These are phyloP conservation scores for Poeciliopsis retropinna DNA, from an alignment of 2,113 vertebrate genomes.

Conservation along the genomic window DNA sequence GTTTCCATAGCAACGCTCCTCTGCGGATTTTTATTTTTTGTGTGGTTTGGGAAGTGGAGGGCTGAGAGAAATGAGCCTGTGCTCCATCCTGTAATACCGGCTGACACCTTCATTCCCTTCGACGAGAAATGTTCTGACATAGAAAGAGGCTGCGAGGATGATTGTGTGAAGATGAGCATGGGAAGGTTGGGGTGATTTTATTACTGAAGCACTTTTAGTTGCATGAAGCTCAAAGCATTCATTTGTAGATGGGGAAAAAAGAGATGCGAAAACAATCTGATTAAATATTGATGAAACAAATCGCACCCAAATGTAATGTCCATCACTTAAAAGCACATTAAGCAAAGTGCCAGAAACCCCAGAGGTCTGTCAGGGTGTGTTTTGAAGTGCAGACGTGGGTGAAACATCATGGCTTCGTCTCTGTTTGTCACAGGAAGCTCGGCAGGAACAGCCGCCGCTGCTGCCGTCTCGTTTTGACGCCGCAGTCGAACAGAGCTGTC, in stretches of 20 bases:
- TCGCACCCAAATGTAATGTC: background rate
- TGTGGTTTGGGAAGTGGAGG: background rate
- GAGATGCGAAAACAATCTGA: background rate
- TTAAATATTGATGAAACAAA: background rate
- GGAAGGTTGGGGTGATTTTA: background rate
- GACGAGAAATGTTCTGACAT: conserved; percentile 27
- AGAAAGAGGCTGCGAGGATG: background rate
- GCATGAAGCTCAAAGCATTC: background rate
- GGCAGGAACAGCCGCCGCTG: background rate
- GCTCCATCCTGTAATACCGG: conserved; percentile 35
- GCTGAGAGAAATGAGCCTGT: conserved; percentile 9
- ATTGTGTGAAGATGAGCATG: conserved; percentile 5
- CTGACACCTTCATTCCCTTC: conserved; percentile 17
- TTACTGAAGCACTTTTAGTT: background rate
- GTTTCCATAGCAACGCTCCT: conserved; percentile 70
- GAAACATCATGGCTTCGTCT: background rate
- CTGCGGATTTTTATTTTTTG: conserved; percentile 8
- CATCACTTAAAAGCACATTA: background rate
- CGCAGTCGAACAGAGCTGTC: conserved; percentile 17
- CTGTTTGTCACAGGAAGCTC: background rate
- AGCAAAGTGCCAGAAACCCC: background rate
- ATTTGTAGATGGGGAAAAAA: background rate
- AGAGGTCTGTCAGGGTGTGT: background rate
- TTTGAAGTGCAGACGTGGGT: background rate
- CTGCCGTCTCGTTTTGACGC: background rate